A percentile compares a stretch with the other conserved stretches of the same genome.
Conservation (phyloP, 2,797 vertebrate genomes). For the Lutra lutra region DNA sequence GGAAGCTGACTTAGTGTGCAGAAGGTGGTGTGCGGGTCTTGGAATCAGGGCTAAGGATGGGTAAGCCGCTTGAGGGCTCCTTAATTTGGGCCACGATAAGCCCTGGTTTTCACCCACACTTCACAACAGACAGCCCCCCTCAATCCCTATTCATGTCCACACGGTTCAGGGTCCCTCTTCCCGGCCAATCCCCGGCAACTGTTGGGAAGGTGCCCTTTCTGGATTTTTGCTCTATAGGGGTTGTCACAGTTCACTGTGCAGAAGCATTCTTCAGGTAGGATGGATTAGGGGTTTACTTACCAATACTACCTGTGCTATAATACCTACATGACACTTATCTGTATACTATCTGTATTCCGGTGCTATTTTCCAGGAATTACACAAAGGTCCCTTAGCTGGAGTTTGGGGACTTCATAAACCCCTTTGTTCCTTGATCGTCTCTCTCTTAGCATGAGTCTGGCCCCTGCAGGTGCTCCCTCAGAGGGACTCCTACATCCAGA, state of each 20-base stretch:
- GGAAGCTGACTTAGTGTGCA: background rate
- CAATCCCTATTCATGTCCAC: background rate
- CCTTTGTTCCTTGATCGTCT: background rate
- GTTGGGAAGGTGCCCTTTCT: background rate
- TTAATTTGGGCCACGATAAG: background rate
- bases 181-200: background rate
- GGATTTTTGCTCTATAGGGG: background rate
- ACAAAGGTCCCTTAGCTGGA: background rate
- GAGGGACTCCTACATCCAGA: background rate
- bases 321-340: background rate
- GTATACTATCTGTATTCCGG: background rate
- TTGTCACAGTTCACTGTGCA: background rate
- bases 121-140: background rate
- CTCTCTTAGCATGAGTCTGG: background rate
- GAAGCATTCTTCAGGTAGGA: background rate
- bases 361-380: background rate
- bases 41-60: background rate
- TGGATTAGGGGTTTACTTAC: background rate
- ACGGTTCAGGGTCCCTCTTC: background rate
- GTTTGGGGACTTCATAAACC: background rate
- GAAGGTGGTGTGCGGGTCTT: background rate
- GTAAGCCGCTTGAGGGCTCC: background rate
- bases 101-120: background rate
- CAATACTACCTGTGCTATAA: background rate
- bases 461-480: background rate